These are phyloP conservation scores for Drosophila buzzatii DNA, from an alignment of 2,888 invertebrate species.

Conservation along the genomic window DNA sequence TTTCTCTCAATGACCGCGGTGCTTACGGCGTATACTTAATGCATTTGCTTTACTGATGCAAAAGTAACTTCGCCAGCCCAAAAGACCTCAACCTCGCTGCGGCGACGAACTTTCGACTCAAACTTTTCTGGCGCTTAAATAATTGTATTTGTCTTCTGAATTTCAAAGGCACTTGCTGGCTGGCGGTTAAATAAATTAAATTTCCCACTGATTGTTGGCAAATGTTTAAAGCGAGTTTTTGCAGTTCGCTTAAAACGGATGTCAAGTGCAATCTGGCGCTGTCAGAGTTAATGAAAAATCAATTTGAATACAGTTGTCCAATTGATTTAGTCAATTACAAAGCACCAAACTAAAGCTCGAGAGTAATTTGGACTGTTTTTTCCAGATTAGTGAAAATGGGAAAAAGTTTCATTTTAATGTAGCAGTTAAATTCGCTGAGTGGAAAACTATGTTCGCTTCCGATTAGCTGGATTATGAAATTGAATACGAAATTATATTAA, in stretches of 20 bases:
- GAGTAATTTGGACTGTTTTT: background rate
- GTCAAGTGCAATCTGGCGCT: background rate
- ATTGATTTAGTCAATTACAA: background rate
- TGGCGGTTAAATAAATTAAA: background rate
- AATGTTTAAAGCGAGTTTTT: conserved; percentile 1
- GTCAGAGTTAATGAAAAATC: background rate
- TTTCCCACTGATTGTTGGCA: conserved; percentile 3
- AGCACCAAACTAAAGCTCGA: conserved; percentile 12
- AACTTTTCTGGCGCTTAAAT: conserved; percentile 39
- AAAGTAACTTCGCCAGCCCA: conserved; percentile 1
- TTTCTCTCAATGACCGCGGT: background rate
- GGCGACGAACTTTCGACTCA: conserved; percentile 14
- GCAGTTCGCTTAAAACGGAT: background rate
- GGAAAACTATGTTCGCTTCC: conserved; percentile 49
- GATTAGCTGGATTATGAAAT: conserved; percentile 34
- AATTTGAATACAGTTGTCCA: background rate
- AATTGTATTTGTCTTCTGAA: conserved; percentile 54
- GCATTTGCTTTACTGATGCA: conserved; percentile 8
- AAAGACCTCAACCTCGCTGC: conserved; percentile 9
- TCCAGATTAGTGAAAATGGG: conserved; percentile 7
- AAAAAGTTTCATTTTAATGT: conserved; percentile 34
- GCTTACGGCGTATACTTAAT: conserved; percentile 2
- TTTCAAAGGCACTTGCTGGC: conserved; percentile 15
- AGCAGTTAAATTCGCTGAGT: conserved; percentile 37
- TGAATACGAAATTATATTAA: background rate